A percentile compares a stretch with the other conserved stretches of the same genome.
phyloP scores from a whole-genome alignment of 2,888 invertebrate genomes.

The Hipparchia sbordonii region DNA sequence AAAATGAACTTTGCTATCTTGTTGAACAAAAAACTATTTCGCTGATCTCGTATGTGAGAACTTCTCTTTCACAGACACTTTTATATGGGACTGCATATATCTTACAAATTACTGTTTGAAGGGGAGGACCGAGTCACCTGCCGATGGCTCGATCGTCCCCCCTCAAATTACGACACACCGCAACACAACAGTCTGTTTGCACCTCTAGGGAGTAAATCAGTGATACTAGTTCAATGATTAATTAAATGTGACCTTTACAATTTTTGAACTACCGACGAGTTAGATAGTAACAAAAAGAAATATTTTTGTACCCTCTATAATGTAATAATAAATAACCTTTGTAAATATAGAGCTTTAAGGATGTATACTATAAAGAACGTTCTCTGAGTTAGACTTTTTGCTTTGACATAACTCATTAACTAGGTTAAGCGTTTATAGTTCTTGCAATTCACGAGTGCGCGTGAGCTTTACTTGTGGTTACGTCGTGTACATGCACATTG shows the following conservation, averaged over 20 bases:
- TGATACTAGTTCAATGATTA: background rate
- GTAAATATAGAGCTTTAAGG: constrained; percentile 36
- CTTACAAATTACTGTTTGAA: too few relatives aligned
- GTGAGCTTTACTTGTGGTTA: too few relatives aligned
- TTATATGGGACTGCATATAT: too few relatives aligned
- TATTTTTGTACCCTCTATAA: constrained; percentile 34
- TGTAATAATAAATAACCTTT: constrained; percentile 24
- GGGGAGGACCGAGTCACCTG: too few relatives aligned
- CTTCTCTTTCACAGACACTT: too few relatives aligned
- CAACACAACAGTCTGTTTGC: background rate
- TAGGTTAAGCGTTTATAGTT: background rate
- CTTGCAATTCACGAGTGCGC: too few relatives aligned
- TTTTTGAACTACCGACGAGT: background rate
- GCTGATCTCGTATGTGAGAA: too few relatives aligned
- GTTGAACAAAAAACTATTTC: too few relatives aligned
- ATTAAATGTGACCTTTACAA: background rate
- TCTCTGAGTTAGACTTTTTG: constrained; percentile 1
- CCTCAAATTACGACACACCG: too few relatives aligned
- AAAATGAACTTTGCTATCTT: too few relatives aligned
- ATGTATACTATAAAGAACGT: background rate
- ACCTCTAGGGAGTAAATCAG: background rate
- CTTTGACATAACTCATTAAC: background rate
- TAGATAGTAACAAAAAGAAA: constrained; percentile 18
- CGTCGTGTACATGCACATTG: too few relatives aligned
- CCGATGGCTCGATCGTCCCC: background rate